Evolutionary conservation across 37 sponge, comb jelly and placozoan species (phyloP), one percentile per base, ranked within the genome.

Genomic region (Halisarca cf. caerulea): DNA sequence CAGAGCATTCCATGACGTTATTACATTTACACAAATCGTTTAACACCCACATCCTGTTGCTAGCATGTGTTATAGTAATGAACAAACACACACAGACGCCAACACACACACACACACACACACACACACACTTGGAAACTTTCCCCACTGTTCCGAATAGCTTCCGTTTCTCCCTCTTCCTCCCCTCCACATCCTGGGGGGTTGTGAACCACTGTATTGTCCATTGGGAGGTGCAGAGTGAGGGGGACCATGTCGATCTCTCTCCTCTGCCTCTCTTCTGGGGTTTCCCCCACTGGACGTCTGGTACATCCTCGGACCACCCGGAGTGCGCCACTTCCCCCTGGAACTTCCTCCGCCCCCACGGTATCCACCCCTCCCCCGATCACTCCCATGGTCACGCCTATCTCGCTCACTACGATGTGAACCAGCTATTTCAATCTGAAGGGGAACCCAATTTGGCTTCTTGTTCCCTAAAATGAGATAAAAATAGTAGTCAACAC

Each of bases 381-480:
- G 6, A 18, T 74, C 86, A 39, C 60, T 59, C 25, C 82, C 25
- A 47, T 81, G 78, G 78, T 77, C 43, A 5, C 75, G 83, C 15
- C 80, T 33, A 6, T 73, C 88, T 8, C 55, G 33, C 6, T 64
- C 47, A 15, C 34, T 28, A n/a, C 74, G 39, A 35, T 84, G 82
- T 2, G 42, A 82, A 35, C 25, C 66, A 6, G 73, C 83, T n/a
- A 54, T 72, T 36, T 93, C 90, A 30, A 89, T 37, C 45, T 37
- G 61, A 38, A 93, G 82, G n/a, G 93, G 93, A 0, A 92, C 84
- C 93, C 90, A 93, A 35, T 87, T 89, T 77, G 84, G 86, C 58
- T 89, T 92, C n/a, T 43, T 80, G 34, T 80, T 73, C 41, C 89
- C 93, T 92, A 74, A 14, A 78, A 43, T 28, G 73, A n/a, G n/a